Evolutionary conservation across 2,797 vertebrate species (phyloP), one percentile per base, ranked within the genome.

Genomic region (Hozukius guyotensis): DNA sequence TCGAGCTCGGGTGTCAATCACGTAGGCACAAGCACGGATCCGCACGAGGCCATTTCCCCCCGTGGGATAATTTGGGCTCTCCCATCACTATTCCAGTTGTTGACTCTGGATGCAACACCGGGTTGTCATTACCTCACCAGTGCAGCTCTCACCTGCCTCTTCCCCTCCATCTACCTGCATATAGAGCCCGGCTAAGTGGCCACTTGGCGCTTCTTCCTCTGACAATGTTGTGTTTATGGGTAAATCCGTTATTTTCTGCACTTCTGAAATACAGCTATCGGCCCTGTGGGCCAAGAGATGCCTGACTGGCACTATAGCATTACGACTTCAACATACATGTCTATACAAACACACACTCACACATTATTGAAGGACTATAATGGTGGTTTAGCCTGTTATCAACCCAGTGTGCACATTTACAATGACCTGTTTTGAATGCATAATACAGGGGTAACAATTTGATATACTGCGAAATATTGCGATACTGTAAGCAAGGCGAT

Each of bases 191-290:
- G 72, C 59, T 81, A 81, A 90, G 86, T 75, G 82, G 81, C 80
- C 82, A 87, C 85, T 92, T 78, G 77, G 80, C 86, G 81, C 81
- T 53, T 69, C 73, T 70, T 76, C 80, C 75, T 72, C 68, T 75
- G 63, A 71, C 76, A 82, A 67, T 66, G 31, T 55, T 69, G 68
- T 67, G 68, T 77, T 88, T 69, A 75, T 62, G 67, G 61, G 38
- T 18, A 70, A 62, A 80, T 57, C 64, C 59, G 12, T 81, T 72
- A 80, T 71, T 62, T 53, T 31, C 24, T 68, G 32, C 27, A 22
- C 59, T 36, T 65, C 64, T 67, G 72, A 80, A 86, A 81, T 10
- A 10, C 55, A 72, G 56, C 78, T 6, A 36, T 70, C 18, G 38
- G n/a, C 63, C 53, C 22, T 2, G 29, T 16, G 34, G 61, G 57